A percentile compares a stretch with the other conserved stretches of the same genome.
phyloP scores from a whole-genome alignment of 2,113 vertebrate species.

The Naja naja region DNA sequence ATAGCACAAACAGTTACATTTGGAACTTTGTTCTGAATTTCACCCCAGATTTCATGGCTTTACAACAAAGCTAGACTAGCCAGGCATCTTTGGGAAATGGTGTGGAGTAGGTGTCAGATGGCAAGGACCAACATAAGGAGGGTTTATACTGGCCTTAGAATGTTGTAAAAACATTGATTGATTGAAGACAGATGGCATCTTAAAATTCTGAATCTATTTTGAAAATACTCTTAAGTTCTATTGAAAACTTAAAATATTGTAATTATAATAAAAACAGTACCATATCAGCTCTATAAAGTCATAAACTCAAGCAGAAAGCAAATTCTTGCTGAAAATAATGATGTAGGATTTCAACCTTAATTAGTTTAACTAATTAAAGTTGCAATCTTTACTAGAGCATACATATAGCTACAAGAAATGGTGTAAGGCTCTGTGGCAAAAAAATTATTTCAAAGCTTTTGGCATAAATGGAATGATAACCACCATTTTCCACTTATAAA shows the following conservation, averaged over 20 bases:
- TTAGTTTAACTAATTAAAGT: background rate
- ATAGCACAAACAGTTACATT: background rate
- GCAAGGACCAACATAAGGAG: background rate
- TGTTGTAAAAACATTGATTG: background rate
- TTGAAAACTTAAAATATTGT: background rate
- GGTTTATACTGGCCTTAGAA: background rate
- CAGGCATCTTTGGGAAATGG: background rate
- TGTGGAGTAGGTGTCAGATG: too few relatives aligned
- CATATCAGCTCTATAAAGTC: background rate
- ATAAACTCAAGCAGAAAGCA: background rate
- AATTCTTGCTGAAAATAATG: background rate
- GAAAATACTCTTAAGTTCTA: background rate
- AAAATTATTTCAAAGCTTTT: background rate
- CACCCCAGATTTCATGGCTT: background rate
- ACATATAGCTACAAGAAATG: background rate
- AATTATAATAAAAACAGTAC: background rate
- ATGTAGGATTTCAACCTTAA: background rate
- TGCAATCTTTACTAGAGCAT: background rate
- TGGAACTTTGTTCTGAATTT: background rate
- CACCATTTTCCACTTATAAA: background rate
- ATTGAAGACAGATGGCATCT: background rate
- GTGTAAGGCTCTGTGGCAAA: background rate
- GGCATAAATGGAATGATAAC: background rate
- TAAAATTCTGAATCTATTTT: background rate
- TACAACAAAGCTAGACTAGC: background rate